Base-by-base conservation (phyloP, 2,888 invertebrate genomes). In the Fragum fragum region DNA sequence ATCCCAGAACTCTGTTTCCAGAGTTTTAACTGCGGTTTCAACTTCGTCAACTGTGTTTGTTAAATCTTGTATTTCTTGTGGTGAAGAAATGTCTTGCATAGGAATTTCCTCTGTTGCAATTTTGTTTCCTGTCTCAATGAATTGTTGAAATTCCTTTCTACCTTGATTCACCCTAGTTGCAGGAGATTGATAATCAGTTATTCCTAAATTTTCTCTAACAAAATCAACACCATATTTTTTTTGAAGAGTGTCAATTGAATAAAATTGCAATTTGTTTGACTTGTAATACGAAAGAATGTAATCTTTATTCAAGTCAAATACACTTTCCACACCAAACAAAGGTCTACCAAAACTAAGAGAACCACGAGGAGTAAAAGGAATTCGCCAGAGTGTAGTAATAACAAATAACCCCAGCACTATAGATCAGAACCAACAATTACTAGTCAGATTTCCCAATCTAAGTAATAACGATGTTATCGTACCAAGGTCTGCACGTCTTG, bases 341-440 rank as follows among this genome's bases (percentile, higher is more conserved):
- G 57, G 71, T 71, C 75, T 79, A 32, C 53, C 72, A 42, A 76
- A 47, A 70, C 21, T 76, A 42, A 70, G 70, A 70, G 76, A 81
- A 70, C 81, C 85, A 16, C 66, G 71, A 21, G 85, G 78, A 57
- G 79, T 78, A 14, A 86, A 78, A 75, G 83, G 77, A 29, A 72
- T 85, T 29, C 76, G 87, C 14, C 79, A 80, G 66, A 73, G 70
- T 57, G 81, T 83, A 6, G 76, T 83, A 39, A 73, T 81, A 23
- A 88, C 85, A 16, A 85, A 85, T 28, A 85, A 88, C 63, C 80
- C 83, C 16, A 53, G 36, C 9, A 85, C 83, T 18, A 86, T 88
- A 32, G 81, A 86, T 57, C 83, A 83, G 29, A 87, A 86, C 36
- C 81, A 87, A 76, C 79, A 78, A 26, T 72, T 87, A n/a, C 39